Conservation (phyloP, 2,113 vertebrate genomes). For the Brienomyrus brachyistius region DNA sequence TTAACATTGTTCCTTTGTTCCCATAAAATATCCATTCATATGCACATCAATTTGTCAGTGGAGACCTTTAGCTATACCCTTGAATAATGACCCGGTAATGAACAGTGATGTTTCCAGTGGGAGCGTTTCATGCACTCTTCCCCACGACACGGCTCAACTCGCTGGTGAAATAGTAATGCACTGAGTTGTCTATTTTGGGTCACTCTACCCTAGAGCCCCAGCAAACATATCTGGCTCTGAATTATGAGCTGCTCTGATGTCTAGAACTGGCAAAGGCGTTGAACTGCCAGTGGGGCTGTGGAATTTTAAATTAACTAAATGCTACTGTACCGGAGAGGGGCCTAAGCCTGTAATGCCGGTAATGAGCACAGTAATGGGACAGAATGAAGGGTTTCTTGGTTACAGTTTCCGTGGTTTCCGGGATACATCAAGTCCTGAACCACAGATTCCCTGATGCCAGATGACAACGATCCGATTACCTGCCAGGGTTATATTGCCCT, state of each 20-base stretch:
- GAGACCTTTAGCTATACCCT: not conserved
- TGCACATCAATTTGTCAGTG: not conserved
- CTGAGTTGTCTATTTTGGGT: not conserved
- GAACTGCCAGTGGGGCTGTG: not conserved
- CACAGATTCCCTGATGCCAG: not conserved
- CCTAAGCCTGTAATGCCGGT: not conserved
- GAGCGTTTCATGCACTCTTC: not conserved
- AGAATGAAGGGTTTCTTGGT: not conserved
- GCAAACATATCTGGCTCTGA: not conserved
- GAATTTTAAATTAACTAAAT: constrained; percentile 2
- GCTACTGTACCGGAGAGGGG: not conserved
- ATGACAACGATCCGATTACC: not conserved
- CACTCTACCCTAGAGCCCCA: not conserved
- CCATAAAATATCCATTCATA: not conserved
- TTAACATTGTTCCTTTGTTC: constrained; percentile 3
- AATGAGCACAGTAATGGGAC: not conserved
- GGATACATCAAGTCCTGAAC: not conserved
- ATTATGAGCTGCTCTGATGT: not conserved
- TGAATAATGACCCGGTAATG: constrained; percentile 6
- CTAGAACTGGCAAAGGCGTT: not conserved
- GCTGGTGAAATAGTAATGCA: not conserved
- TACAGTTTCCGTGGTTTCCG: not conserved
- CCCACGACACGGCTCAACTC: not conserved
- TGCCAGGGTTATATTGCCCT: not conserved
- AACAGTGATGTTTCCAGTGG: not conserved